These are phyloP conservation scores for Pterocles burchelli DNA, from an alignment of 2,113 vertebrate species.

Conservation along the genomic window DNA sequence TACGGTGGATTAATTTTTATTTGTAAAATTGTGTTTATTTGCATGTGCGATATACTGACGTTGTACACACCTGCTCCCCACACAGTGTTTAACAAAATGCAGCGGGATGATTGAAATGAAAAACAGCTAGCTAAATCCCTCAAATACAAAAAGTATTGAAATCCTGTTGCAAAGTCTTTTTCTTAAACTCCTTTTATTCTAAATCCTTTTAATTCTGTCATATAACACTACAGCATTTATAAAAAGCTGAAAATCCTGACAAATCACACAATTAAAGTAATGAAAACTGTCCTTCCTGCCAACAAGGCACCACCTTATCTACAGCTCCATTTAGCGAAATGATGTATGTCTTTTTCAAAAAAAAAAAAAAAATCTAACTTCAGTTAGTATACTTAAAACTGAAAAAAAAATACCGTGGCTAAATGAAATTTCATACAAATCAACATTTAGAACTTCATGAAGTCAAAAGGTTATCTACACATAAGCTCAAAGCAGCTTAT, in stretches of 20 bases:
- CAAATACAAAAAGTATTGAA: conserved; percentile 82
- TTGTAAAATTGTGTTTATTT: conserved; percentile 77
- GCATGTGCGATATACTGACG: conserved; percentile 70
- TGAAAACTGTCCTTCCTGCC: conserved; percentile 79
- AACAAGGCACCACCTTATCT: conserved; percentile 71
- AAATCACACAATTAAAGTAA: conserved; percentile 89
- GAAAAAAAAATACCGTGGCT: neutral
- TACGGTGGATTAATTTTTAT: conserved; percentile 79
- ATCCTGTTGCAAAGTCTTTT: conserved; percentile 83
- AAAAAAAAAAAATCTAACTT: neutral
- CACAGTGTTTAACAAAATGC: conserved; percentile 75
- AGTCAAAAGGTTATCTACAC: conserved; percentile 16
- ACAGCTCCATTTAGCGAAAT: conserved; percentile 73
- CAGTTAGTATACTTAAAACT: neutral
- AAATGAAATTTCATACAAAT: conserved; percentile 46
- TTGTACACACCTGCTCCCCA: conserved; percentile 78
- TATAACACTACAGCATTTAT: conserved; percentile 83
- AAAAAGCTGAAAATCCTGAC: conserved; percentile 86
- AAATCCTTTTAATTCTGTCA: conserved; percentile 88
- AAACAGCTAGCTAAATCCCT: conserved; percentile 78
- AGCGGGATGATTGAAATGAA: conserved; percentile 76
- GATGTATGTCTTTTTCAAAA: neutral
- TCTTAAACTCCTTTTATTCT: conserved; percentile 83
- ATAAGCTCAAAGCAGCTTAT: conserved; percentile 21
- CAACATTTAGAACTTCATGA: conserved; percentile 1